phyloP scores from a whole-genome alignment of 1,140 invertebrate genomes.

The Protaetia brevitarsis region DNA sequence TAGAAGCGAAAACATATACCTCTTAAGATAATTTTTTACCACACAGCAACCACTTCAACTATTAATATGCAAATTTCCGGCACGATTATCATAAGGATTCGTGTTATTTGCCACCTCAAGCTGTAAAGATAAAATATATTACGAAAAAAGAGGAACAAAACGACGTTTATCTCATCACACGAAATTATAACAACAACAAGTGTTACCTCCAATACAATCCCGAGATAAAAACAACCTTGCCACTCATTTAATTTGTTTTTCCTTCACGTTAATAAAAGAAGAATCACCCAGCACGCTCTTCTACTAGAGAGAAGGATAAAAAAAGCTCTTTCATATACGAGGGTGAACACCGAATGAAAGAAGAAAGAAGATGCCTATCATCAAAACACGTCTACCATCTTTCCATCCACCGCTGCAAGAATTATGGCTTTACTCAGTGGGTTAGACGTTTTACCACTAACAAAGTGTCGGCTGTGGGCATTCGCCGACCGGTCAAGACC shows the following conservation, averaged over 20 bases:
- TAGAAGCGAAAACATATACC: too few relatives aligned
- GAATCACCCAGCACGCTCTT: neutral
- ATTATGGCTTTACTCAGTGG: constrained; percentile 16
- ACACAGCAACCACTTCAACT: neutral
- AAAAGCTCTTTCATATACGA: too few relatives aligned
- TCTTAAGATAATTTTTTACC: too few relatives aligned
- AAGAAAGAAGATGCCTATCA: neutral
- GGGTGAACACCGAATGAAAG: neutral
- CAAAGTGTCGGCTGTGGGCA: neutral
- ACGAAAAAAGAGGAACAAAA: neutral
- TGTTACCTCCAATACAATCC: constrained; percentile 10
- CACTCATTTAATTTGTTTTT: neutral
- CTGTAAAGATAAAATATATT: constrained; percentile 7
- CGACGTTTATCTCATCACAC: neutral
- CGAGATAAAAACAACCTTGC: neutral
- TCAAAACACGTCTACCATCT: neutral
- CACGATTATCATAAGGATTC: constrained; percentile 4
- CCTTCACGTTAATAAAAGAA: neutral
- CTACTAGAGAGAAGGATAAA: neutral
- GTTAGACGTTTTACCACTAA: constrained; percentile 12
- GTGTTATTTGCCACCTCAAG: neutral
- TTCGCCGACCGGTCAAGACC: neutral
- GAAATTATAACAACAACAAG: constrained; percentile 17
- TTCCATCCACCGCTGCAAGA: neutral
- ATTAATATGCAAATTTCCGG: constrained; percentile 4